Evolutionary conservation across 2,797 vertebrate species (phyloP), one percentile per base, ranked within the genome.

Genomic region (Phataginus tetradactyla): DNA sequence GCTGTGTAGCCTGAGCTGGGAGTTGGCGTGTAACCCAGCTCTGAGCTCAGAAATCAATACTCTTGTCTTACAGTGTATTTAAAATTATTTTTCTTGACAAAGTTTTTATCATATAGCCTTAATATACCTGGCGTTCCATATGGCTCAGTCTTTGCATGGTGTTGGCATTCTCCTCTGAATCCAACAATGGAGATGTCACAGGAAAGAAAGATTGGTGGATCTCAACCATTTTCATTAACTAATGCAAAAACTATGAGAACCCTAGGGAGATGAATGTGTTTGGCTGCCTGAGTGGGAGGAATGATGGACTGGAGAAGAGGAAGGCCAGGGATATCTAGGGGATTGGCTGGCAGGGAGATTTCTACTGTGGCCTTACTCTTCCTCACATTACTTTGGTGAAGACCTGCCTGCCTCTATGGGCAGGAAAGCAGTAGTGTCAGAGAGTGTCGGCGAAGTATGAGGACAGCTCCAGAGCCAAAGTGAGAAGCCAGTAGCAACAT

Each of bases 111-210:
- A 4, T 63, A 17, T 79, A 53, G 64, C 18, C 2, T 77, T 78
- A 79, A 27, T 74, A 66, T 45, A 75, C 72, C 25, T 87, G 25
- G 72, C 49, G 34, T 84, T 59, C 37, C 51, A 12, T 2, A 23
- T 68, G 51, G 25, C 45, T 90, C n/a, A 32, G 39, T 90, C 49
- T 95, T 94, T 81, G 86, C 64, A 27, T 55, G 32, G 49, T 27
- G 4, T 66, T 92, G 14, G 21, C 69, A 78, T 96, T 90, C 79
- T 92, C 95, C 69, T 96, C 32, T 81, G 66, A 94, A 84, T 23
- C 15, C 32, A 78, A 45, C 49, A 63, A 45, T 75, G 34, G 78
- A 90, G 42, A 61, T 89, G 72, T 80, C 71, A 91, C 13, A 75
- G 75, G 64, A 20, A 79, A 21, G 53, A 68, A 68, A 25, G 34